Conservation (phyloP, 2,888 invertebrate genomes). For the Leuctra nigra region DNA sequence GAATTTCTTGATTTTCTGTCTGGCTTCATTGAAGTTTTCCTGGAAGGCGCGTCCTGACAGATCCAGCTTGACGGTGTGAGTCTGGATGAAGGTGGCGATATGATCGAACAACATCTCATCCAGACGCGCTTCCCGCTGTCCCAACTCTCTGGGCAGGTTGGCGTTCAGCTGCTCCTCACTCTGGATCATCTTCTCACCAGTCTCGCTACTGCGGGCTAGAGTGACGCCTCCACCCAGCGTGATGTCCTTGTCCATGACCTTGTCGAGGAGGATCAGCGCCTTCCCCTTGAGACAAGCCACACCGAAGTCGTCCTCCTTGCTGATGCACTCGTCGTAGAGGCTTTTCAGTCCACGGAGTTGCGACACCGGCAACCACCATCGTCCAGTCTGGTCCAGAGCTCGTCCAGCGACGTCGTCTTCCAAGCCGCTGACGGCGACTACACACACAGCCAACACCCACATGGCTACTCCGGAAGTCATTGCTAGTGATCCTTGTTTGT, state of each 20-base stretch:
- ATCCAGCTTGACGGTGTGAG: constrained; percentile 14
- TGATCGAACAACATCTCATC: constrained; percentile 17
- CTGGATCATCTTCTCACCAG: constrained; percentile 1
- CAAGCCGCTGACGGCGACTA: background rate
- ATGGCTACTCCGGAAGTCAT: background rate
- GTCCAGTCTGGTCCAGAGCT: background rate
- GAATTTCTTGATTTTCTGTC: too few relatives aligned
- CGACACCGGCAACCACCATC: constrained; percentile 6
- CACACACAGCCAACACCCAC: background rate
- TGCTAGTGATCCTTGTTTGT: too few relatives aligned
- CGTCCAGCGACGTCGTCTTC: background rate
- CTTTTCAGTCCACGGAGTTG: constrained; percentile 40
- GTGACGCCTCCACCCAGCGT: constrained; percentile 18
- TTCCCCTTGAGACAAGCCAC: constrained; percentile 55
- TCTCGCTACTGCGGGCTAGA: constrained; percentile 4
- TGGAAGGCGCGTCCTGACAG: background rate
- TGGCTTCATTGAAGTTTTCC: background rate
- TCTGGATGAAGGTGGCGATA: constrained; percentile 4
- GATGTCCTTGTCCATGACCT: constrained; percentile 14
- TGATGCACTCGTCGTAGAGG: constrained; percentile 50
- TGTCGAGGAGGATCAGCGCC: constrained; percentile 39
- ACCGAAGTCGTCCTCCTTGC: constrained; percentile 44
- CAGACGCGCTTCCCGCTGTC: constrained; percentile 2
- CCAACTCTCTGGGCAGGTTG: background rate
- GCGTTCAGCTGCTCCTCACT: constrained; percentile 16